Base-by-base conservation (phyloP, 2,888 invertebrate genomes). In the Harpalus rubripes region DNA sequence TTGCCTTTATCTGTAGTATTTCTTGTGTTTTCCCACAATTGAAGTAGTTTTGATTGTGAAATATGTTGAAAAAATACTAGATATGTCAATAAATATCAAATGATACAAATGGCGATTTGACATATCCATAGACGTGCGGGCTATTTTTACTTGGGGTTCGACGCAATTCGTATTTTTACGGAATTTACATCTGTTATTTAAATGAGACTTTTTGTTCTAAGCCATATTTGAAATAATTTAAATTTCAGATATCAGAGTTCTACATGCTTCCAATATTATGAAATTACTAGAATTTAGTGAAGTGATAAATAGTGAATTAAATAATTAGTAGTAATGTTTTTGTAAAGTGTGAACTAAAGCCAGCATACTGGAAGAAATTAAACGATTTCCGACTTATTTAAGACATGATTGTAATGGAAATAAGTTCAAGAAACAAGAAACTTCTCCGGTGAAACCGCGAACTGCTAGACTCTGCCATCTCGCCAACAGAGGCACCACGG, bases 281-380 rank as follows among this genome's bases (percentile, higher is more conserved):
- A 22, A 22, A 22, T 22, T 22, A 22, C 22, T 22, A 22, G 1
- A 22, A 22, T 22, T 22, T 22, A 22, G 22, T 22, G 1, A 22
- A 22, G 22, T 22, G 22, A 22, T 1, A 22, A 22, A 22, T 22
- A 22, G 22, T 22, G 22, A 22, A 22, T 22, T 22, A 22, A 22
- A 22, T 22, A 22, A 22, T 22, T 22, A 22, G 3, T 1, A 59
- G 68, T 72, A 52, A 58, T 68, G 39, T 32, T 8, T 44, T 44
- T 68, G 32, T 44, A 81, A 72, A 15, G 15, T 15, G 65, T 63
- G 41, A 22, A 22, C 22, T 80, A 10, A 65, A 41, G 4, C 15
- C 7, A 16, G 90, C 90, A 90, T 90, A 90, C 88, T 90, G 86
- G 90, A 90, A 86, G 88, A 90, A 84, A 87, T 88, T 65, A 89